A percentile compares a stretch with the other conserved stretches of the same genome.
Evolutionary conservation across 2,888 invertebrate species (phyloP).

Genomic region (Archaeoteleia sp.): DNA sequence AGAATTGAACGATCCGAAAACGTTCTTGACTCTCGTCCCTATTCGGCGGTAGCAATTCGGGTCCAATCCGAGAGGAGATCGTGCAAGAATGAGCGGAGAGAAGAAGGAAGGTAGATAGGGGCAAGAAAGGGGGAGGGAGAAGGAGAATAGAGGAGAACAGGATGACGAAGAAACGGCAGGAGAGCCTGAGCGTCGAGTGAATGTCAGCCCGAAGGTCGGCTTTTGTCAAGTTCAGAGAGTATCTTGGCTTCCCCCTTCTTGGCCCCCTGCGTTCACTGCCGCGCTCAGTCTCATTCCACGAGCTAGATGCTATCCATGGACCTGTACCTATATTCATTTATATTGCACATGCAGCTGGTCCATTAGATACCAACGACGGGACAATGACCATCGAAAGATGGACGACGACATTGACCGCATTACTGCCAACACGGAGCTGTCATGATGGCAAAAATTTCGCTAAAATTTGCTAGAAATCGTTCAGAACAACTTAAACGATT

Average conservation of each 20-base stretch:
- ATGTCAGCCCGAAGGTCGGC: slow-evolving; percentile 74
- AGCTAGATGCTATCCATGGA: slow-evolving; percentile 44
- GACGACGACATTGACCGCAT: slow-evolving; percentile 53
- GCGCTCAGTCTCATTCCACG: slow-evolving; percentile 6
- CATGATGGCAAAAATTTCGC: no score
- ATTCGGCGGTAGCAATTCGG: slow-evolving; percentile 24
- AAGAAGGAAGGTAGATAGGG: slow-evolving; percentile 29
- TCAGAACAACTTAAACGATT: no score
- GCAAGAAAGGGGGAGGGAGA: slow-evolving; percentile 25
- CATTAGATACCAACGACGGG: slow-evolving; percentile 59
- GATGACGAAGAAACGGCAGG: slow-evolving; percentile 34
- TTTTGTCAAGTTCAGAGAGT: slow-evolving; percentile 72
- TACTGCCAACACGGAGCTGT: background rate
- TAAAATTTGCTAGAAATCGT: no score
- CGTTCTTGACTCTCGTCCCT: slow-evolving; percentile 1
- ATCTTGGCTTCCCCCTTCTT: slow-evolving; percentile 50
- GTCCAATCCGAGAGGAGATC: slow-evolving; percentile 56
- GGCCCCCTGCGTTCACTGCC: slow-evolving; percentile 14
- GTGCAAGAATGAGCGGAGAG: slow-evolving; percentile 37
- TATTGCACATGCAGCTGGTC: slow-evolving; percentile 60
- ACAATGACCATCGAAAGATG: slow-evolving; percentile 61
- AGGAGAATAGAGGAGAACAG: slow-evolving; percentile 52
- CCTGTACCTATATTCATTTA: slow-evolving; percentile 60
- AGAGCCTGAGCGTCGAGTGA: slow-evolving; percentile 65
- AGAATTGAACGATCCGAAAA: no score